phyloP scores from a whole-genome alignment of 2,888 invertebrate genomes.

The Theretra japonica region DNA sequence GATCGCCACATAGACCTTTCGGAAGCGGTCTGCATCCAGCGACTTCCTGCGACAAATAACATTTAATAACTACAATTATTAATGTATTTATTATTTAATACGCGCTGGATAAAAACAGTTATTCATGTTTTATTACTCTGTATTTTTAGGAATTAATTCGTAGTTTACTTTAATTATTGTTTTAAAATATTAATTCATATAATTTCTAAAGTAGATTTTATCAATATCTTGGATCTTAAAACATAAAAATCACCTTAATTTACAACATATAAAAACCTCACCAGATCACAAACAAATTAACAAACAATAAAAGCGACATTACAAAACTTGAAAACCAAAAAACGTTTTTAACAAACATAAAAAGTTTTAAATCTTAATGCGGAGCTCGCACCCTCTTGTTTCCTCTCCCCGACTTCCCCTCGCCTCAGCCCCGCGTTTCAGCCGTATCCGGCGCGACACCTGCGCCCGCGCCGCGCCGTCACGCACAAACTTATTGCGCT shows the following conservation, averaged over 20 bases:
- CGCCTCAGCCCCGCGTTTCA: slow-evolving; percentile 56
- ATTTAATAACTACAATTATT: too few relatives aligned
- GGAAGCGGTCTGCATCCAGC: too few relatives aligned
- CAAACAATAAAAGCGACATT: background rate
- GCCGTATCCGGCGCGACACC: slow-evolving; percentile 80
- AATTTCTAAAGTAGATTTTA: too few relatives aligned
- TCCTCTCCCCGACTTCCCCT: slow-evolving; percentile 37
- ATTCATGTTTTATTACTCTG: too few relatives aligned
- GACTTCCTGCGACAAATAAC: too few relatives aligned
- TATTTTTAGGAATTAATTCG: too few relatives aligned
- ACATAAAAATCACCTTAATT: background rate
- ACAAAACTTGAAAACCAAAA: background rate
- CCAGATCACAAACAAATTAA: background rate
- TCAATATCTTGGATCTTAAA: too few relatives aligned
- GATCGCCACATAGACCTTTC: too few relatives aligned
- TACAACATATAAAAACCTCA: background rate
- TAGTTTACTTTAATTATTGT: too few relatives aligned
- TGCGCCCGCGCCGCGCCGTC: slow-evolving; percentile 67
- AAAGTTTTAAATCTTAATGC: slow-evolving; percentile 47
- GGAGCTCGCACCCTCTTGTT: slow-evolving; percentile 58
- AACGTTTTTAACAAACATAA: slow-evolving; percentile 41
- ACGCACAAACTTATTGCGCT: slow-evolving; percentile 70
- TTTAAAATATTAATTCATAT: too few relatives aligned
- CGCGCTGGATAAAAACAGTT: too few relatives aligned
- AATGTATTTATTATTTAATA: too few relatives aligned